These are phyloP conservation scores for Molanna angustata DNA, from an alignment of 2,888 invertebrate genomes.

Conservation along the genomic window DNA sequence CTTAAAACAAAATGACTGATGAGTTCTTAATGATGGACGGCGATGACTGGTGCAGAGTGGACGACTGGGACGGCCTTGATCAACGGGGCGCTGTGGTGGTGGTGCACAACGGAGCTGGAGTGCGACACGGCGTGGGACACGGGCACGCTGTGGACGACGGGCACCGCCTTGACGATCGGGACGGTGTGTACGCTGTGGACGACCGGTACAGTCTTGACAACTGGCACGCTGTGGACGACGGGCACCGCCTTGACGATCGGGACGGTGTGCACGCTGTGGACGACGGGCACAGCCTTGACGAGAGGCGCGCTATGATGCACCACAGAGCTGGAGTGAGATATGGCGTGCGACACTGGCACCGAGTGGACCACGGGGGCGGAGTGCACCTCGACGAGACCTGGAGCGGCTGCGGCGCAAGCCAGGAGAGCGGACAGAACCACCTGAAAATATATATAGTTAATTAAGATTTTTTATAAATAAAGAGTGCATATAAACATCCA, in stretches of 20 bases:
- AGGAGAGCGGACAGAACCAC: constrained; percentile 38
- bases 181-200: constrained; percentile 35
- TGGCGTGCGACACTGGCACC: constrained; percentile 34
- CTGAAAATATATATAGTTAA: constrained; percentile 37
- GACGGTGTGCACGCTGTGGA: constrained; percentile 37
- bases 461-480: too few species aligned
- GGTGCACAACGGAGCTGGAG: constrained; percentile 39
- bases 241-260: constrained; percentile 38
- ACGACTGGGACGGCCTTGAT: constrained; percentile 41
- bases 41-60: constrained; percentile 40
- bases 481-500: too few species aligned
- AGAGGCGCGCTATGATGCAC: constrained; percentile 13
- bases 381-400: constrained; percentile 32
- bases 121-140: constrained; percentile 42
- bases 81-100: constrained; percentile 34
- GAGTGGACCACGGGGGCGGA: constrained; percentile 28
- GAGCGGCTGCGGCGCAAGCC: constrained; percentile 28
- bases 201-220: constrained; percentile 38
- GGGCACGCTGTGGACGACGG: constrained; percentile 40
- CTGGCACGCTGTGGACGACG: constrained; percentile 38
- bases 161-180: constrained; percentile 37
- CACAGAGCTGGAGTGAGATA: constrained; percentile 17
- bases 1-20: neutral
- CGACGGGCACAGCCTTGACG: constrained; percentile 23
- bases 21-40: neutral